These are phyloP conservation scores for Eidolon helvum DNA, from an alignment of 2,113 vertebrate species.

Conservation along the genomic window DNA sequence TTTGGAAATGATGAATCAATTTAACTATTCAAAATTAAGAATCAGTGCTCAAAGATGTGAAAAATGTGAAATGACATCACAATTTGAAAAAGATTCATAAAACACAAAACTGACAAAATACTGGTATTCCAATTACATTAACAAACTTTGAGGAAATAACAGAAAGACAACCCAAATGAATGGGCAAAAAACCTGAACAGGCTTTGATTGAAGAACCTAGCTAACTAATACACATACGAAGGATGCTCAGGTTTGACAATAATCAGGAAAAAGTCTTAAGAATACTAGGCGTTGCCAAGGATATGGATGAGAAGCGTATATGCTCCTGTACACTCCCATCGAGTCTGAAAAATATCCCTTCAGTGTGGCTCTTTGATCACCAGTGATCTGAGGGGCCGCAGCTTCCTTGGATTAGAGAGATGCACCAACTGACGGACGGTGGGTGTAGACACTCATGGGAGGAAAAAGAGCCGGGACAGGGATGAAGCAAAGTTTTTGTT, in stretches of 20 bases:
- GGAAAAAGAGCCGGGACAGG: not conserved
- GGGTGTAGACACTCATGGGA: not conserved
- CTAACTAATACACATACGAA: not conserved
- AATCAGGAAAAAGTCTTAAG: not conserved
- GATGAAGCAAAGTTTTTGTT: not conserved
- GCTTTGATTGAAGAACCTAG: not conserved
- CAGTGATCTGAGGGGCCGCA: not conserved
- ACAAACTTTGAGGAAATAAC: not conserved
- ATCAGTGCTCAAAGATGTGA: not conserved
- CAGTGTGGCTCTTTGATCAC: too few species aligned
- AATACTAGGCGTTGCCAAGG: not conserved
- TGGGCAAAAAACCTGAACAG: not conserved
- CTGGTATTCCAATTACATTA: not conserved
- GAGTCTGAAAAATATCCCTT: not conserved
- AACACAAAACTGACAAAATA: not conserved
- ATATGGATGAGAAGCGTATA: not conserved
- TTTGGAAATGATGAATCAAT: not conserved
- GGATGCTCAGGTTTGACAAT: not conserved
- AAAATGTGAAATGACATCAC: not conserved
- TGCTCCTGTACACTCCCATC: too few species aligned
- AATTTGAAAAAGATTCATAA: not conserved
- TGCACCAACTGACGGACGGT: not conserved
- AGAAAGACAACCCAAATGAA: not conserved
- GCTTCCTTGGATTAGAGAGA: not conserved
- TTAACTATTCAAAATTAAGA: not conserved